Conservation (phyloP, 2,113 vertebrate genomes). For the Corapipo altera region DNA sequence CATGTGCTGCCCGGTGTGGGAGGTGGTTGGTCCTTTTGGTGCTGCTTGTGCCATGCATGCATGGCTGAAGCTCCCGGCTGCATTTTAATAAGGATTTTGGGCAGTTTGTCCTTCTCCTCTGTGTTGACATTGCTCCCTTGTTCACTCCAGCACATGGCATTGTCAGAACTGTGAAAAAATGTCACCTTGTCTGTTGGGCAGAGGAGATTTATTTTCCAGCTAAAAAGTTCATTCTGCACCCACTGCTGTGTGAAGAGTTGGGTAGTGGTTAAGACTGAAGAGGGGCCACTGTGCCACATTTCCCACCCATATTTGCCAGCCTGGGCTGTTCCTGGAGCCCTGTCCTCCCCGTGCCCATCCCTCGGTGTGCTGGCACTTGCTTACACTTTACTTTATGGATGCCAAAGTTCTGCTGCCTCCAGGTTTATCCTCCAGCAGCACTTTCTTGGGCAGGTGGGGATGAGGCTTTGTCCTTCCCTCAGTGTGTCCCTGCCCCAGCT, state of each 20-base stretch:
- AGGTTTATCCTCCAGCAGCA: accelerated
- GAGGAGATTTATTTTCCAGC: neutral
- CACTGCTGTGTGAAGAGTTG: accelerated
- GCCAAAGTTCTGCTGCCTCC: neutral
- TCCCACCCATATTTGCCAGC: accelerated
- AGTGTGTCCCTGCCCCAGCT: neutral
- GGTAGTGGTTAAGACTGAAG: neutral
- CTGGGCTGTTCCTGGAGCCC: neutral
- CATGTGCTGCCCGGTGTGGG: accelerated
- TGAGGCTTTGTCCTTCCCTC: neutral
- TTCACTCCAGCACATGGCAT: accelerated
- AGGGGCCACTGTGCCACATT: accelerated
- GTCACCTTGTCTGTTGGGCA: neutral
- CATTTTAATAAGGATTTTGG: neutral
- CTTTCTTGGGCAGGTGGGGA: neutral
- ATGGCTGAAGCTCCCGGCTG: neutral
- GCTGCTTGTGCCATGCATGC: accelerated
- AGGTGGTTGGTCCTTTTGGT: neutral
- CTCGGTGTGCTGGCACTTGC: neutral
- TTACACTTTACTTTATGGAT: neutral
- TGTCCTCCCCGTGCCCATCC: neutral
- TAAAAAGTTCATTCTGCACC: accelerated
- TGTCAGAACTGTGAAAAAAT: neutral
- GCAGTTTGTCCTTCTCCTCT: neutral
- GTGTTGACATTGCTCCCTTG: accelerated